Conservation (phyloP, 2,113 vertebrate genomes). For the Xiphorhynchus elegans region DNA sequence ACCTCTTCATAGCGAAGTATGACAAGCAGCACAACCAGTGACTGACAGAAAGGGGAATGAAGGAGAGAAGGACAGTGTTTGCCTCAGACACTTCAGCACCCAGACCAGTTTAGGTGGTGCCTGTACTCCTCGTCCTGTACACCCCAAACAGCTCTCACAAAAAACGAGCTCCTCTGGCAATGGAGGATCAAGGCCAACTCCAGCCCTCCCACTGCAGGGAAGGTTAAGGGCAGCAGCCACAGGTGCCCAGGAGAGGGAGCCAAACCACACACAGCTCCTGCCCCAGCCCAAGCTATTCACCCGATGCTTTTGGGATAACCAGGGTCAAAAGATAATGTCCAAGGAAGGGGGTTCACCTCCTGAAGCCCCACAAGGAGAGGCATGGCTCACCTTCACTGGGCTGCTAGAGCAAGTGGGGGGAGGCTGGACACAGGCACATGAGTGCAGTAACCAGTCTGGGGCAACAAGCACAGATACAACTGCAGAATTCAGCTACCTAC, state of each 20-base stretch:
- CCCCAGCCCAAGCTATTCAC: neutral
- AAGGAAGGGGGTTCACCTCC: neutral
- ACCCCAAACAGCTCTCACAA: neutral
- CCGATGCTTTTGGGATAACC: fast-evolving
- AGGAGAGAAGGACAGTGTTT: neutral
- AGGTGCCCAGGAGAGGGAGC: neutral
- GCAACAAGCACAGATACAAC: neutral
- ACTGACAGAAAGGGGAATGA: neutral
- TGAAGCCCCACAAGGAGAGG: neutral
- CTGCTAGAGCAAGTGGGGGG: neutral
- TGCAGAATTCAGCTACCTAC: neutral
- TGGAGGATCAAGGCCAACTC: neutral
- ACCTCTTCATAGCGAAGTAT: neutral
- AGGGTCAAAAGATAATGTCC: neutral
- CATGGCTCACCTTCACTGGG: neutral
- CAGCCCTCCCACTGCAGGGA: neutral
- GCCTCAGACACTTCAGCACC: neutral
- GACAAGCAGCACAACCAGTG: neutral
- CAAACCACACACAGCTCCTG: neutral
- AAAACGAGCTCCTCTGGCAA: neutral
- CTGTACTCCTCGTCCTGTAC: neutral
- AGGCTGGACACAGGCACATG: neutral
- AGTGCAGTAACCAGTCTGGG: neutral
- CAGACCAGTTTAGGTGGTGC: neutral
- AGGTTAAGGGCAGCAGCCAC: neutral